Percentiles rank a stretch among this genome's conserved stretches.
Conservation (phyloP, 2,888 invertebrate genomes). For the Agrilus mali region DNA sequence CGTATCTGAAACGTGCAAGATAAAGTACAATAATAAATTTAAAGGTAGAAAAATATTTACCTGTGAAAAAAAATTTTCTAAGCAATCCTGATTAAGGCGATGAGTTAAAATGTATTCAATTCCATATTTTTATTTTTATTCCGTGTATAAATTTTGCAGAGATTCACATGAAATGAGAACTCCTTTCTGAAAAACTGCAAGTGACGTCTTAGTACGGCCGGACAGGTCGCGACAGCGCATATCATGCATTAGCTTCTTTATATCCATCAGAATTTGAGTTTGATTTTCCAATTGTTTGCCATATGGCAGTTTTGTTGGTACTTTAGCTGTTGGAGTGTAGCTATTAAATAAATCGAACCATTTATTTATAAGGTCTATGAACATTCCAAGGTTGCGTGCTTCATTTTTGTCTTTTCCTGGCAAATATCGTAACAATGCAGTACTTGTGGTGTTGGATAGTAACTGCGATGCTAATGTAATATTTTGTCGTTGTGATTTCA, state of each 20-base stretch:
- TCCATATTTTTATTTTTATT: slow-evolving; percentile 2
- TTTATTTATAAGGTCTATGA: slow-evolving; percentile 11
- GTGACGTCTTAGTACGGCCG: background rate
- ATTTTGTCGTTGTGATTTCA: slow-evolving; percentile 11
- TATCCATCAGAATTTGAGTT: slow-evolving; percentile 3
- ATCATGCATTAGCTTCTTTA: background rate
- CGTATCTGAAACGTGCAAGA: too few relatives aligned
- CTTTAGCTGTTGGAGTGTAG: slow-evolving; percentile 1
- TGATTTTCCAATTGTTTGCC: slow-evolving; percentile 4
- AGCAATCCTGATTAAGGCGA: too few relatives aligned
- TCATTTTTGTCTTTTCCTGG: slow-evolving; percentile 5
- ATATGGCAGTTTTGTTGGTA: slow-evolving; percentile 4
- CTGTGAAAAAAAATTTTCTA: too few relatives aligned
- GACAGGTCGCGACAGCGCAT: too few relatives aligned
- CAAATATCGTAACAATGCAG: slow-evolving; percentile 11
- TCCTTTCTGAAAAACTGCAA: background rate
- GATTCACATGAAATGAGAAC: slow-evolving; percentile 2
- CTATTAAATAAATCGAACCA: slow-evolving; percentile 15
- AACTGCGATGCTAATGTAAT: slow-evolving; percentile 13
- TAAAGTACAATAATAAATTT: too few relatives aligned
- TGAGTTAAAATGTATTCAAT: too few relatives aligned
- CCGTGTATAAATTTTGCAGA: slow-evolving; percentile 2
- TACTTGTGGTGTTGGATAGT: slow-evolving; percentile 13
- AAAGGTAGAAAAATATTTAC: too few relatives aligned
- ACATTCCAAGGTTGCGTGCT: slow-evolving; percentile 8